A percentile compares a stretch with the other conserved stretches of the same genome.
Conservation (phyloP, 1,140 invertebrate species). For the Campoletis sonorensis region DNA sequence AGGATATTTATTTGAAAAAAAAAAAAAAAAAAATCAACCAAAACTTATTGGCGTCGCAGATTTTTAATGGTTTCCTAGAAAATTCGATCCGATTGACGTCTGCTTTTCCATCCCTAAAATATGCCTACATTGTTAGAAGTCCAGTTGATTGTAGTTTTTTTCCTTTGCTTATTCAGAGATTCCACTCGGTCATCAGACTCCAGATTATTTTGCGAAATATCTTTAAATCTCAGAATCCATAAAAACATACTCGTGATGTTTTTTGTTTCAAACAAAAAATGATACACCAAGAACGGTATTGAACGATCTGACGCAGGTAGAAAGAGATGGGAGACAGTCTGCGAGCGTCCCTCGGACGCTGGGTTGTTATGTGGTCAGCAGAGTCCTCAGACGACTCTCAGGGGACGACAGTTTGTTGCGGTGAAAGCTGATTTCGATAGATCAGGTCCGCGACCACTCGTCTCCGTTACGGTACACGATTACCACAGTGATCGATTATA, state of each 20-base stretch:
- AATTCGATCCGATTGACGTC: too few species aligned
- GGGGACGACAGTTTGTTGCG: slow-evolving; percentile 43
- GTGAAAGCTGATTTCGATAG: slow-evolving; percentile 42
- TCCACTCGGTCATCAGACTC: slow-evolving; percentile 12
- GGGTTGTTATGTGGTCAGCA: slow-evolving; percentile 23
- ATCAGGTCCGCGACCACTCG: slow-evolving; percentile 35
- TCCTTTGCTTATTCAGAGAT: slow-evolving; percentile 29
- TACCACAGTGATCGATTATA: slow-evolving; percentile 34
- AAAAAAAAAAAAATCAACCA: too few species aligned
- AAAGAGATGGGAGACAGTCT: slow-evolving; percentile 29
- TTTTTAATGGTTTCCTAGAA: too few species aligned
- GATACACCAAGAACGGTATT: slow-evolving; percentile 14
- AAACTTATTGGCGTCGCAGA: too few species aligned
- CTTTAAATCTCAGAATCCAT: neutral
- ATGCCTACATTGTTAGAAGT: neutral
- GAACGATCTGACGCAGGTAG: neutral
- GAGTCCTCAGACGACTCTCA: slow-evolving; percentile 18
- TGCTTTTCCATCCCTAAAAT: neutral
- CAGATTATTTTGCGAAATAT: neutral
- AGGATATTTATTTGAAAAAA: slow-evolving; percentile 52
- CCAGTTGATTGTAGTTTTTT: neutral
- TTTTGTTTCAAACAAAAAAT: slow-evolving; percentile 5
- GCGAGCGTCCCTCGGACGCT: neutral
- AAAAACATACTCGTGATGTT: neutral
- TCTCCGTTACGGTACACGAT: slow-evolving; percentile 40